Percentiles rank a stretch among this genome's conserved stretches.
Conservation (phyloP, 2,113 vertebrate species). For the Todiramphus saurophagus region DNA sequence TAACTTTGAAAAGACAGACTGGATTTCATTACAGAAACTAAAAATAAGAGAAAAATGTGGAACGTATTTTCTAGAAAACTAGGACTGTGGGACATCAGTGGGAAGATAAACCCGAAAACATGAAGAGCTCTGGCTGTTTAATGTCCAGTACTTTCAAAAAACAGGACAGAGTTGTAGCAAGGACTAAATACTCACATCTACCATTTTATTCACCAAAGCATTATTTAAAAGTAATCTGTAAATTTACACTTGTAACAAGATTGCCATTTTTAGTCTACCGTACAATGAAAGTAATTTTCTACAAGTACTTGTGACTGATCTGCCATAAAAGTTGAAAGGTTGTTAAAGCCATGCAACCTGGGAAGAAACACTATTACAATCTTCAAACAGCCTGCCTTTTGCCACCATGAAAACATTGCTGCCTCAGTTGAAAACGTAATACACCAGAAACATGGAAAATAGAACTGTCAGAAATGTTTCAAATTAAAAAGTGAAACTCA, state of each 20-base stretch:
- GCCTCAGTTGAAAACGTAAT: not conserved
- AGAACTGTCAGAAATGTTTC: not conserved
- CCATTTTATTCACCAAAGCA: not conserved
- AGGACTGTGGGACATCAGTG: not conserved
- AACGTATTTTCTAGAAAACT: not conserved
- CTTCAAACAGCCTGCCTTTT: not conserved
- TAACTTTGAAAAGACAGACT: not conserved
- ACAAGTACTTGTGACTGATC: not conserved
- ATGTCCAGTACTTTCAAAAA: not conserved
- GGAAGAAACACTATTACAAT: not conserved
- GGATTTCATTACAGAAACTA: constrained; percentile 27
- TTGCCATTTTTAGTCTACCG: not conserved
- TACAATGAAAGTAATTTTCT: constrained; percentile 29
- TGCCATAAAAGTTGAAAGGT: constrained; percentile 36
- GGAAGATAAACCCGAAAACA: not conserved
- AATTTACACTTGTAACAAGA: constrained; percentile 21
- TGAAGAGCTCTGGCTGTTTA: not conserved
- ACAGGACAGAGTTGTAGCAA: not conserved
- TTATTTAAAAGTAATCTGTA: not conserved
- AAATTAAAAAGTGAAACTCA: not conserved
- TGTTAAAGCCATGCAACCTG: not conserved
- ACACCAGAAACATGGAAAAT: not conserved
- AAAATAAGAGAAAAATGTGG: constrained; percentile 21
- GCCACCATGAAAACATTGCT: not conserved
- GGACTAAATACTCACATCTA: not conserved